Evolutionary conservation across 2,888 invertebrate genomes (phyloP), one percentile per base, ranked within the genome.

Genomic region (Tipula helvola): DNA sequence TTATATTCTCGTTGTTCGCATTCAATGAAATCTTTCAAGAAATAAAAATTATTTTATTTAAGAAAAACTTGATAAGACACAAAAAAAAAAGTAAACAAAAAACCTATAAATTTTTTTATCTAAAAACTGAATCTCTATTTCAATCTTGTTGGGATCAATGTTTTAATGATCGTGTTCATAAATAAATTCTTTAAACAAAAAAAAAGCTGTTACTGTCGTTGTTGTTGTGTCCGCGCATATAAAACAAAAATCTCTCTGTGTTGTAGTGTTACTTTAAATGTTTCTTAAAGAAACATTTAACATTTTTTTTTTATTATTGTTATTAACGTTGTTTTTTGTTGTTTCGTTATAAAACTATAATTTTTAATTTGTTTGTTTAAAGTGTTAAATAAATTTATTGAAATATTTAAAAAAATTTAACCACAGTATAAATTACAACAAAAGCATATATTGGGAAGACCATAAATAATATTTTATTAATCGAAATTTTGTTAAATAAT

Each of bases 101-200:
- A 71, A 71, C 18, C 71, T 71, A 71, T 71, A 71, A 71, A 71
- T 71, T 28, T 71, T 52, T 71, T 71, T 71, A 71, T 71, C 71
- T 71, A 71, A 71, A 71, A 71, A 28, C 71, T 71, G 71, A 71
- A 71, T 71, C 71, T 71, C 71, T 71, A 71, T 71, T 71, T 71
- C 71, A 71, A 71, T 71, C 71, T 71, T 71, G 71, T 71, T 71
- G 71, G 71, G 71, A 71, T 71, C 71, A 71, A 71, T 71, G 71
- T 71, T 71, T 71, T 71, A 71, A 71, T 71, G 71, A 71, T 71
- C 71, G 71, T 71, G 71, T 71, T 71, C 71, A 71, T 71, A 71
- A 71, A 71, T 71, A 71, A 71, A 71, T 71, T 71, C 71, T 71
- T 71, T 28, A 52, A 1, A 16, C 5, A 52, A 28, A 71, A 71